Conservation (phyloP, 2,113 vertebrate genomes). For the Zootoca vivipara region DNA sequence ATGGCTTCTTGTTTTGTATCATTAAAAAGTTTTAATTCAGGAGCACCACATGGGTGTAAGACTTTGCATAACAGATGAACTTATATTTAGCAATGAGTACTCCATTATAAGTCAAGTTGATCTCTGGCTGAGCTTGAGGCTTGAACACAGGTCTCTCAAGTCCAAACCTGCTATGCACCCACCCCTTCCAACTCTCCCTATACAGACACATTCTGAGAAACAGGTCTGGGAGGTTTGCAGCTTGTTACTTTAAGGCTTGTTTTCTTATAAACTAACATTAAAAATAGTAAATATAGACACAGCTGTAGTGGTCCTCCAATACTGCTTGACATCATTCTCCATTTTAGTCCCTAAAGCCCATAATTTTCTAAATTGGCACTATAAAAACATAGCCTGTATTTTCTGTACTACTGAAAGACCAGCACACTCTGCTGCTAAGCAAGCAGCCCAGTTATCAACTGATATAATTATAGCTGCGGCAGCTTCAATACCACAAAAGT, state of each 20-base stretch:
- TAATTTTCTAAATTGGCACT: conserved; percentile 3
- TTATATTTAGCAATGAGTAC: neutral
- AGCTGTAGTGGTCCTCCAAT: neutral
- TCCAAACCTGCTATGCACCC: neutral
- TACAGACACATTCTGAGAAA: neutral
- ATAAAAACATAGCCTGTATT: neutral
- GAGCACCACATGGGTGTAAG: neutral
- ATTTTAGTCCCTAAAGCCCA: neutral
- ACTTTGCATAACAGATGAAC: neutral
- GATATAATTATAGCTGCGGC: conserved; percentile 1
- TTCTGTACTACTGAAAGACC: neutral
- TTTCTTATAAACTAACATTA: neutral
- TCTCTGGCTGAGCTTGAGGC: neutral
- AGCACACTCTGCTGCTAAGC: neutral
- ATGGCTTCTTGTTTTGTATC: neutral
- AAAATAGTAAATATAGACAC: neutral
- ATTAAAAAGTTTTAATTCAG: neutral
- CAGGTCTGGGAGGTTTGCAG: neutral
- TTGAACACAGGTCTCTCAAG: neutral
- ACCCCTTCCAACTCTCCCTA: neutral
- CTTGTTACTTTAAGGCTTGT: neutral
- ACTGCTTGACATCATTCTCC: neutral
- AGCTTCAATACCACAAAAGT: neutral
- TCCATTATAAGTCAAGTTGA: neutral
- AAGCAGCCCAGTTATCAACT: neutral